Conservation (phyloP, 2,113 vertebrate genomes). For the Eurypyga helias region DNA sequence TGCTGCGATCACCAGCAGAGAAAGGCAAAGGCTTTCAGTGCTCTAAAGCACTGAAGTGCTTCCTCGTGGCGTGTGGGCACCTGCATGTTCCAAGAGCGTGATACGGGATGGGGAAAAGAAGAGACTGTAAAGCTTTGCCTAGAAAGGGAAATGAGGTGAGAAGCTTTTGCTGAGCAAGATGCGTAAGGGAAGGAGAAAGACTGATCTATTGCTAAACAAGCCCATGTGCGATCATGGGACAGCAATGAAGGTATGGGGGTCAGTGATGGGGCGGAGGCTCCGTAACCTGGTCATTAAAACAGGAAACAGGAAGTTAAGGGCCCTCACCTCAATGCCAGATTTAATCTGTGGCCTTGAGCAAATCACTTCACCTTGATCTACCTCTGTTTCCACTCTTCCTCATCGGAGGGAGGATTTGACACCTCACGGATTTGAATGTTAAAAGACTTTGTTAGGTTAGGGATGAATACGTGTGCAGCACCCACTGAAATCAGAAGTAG, state of each 20-base stretch:
- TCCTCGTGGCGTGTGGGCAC: background rate
- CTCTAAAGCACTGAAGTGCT: background rate
- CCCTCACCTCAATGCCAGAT: background rate
- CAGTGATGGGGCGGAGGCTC: background rate
- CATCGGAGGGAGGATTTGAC: background rate
- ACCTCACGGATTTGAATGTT: background rate
- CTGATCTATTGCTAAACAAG: background rate
- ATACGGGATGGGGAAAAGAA: background rate
- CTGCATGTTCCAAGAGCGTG: fast-evolving
- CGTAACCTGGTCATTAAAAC: background rate
- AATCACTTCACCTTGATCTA: background rate
- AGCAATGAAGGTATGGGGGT: conserved; percentile 49
- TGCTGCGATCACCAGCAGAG: background rate
- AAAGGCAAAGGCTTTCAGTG: background rate
- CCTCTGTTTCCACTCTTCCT: background rate
- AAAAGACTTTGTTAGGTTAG: background rate
- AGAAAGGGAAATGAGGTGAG: conserved; percentile 27
- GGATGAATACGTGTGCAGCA: background rate
- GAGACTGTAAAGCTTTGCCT: background rate
- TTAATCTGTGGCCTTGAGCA: conserved; percentile 1
- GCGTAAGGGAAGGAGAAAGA: background rate
- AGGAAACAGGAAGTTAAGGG: conserved; percentile 39
- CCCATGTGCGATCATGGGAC: background rate
- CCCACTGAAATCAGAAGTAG: background rate
- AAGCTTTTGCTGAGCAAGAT: conserved; percentile 4